These are phyloP conservation scores for Triplophysa bombifrons DNA, from an alignment of 2,797 vertebrate genomes.

Conservation along the genomic window DNA sequence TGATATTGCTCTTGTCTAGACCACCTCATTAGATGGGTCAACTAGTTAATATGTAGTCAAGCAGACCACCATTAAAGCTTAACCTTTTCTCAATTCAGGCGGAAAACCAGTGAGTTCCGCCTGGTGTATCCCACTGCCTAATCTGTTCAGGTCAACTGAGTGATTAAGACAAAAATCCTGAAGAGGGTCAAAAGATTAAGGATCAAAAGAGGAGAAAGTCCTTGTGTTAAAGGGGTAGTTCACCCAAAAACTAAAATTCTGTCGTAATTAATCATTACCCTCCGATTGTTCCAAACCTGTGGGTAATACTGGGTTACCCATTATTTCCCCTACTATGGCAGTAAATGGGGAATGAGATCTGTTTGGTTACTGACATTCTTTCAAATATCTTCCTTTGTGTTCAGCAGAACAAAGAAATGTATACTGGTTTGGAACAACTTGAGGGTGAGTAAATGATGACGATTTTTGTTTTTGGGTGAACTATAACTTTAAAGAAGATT, in stretches of 20 bases:
- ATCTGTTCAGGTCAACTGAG: constrained; percentile 87
- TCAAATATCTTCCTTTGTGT: too few species aligned
- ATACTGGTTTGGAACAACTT: too few species aligned
- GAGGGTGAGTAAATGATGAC: too few species aligned
- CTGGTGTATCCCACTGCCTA: constrained; percentile 83
- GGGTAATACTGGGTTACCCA: too few species aligned
- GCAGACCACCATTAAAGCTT: constrained; percentile 74
- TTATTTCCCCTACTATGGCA: too few species aligned
- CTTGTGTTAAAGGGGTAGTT: constrained; percentile 46
- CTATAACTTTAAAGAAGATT: constrained; percentile 41
- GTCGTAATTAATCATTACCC: too few species aligned
- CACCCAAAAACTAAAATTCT: too few species aligned
- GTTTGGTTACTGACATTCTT: too few species aligned
- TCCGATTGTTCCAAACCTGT: too few species aligned
- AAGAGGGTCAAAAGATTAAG: constrained; percentile 89
- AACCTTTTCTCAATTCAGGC: constrained; percentile 83
- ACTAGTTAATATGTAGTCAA: constrained; percentile 62
- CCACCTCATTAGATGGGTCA: constrained; percentile 44
- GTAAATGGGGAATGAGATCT: too few species aligned
- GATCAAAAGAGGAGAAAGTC: constrained; percentile 86
- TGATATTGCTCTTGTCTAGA: constrained; percentile 29
- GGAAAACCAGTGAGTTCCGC: constrained; percentile 80
- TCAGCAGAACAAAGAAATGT: too few species aligned
- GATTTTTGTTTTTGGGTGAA: too few species aligned
- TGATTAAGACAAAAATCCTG: constrained; percentile 74